Percentiles rank a stretch among this genome's conserved stretches.
These are phyloP conservation scores for Gymnoscelis rufifasciata DNA, from an alignment of 2,888 invertebrate species.

Conservation along the genomic window DNA sequence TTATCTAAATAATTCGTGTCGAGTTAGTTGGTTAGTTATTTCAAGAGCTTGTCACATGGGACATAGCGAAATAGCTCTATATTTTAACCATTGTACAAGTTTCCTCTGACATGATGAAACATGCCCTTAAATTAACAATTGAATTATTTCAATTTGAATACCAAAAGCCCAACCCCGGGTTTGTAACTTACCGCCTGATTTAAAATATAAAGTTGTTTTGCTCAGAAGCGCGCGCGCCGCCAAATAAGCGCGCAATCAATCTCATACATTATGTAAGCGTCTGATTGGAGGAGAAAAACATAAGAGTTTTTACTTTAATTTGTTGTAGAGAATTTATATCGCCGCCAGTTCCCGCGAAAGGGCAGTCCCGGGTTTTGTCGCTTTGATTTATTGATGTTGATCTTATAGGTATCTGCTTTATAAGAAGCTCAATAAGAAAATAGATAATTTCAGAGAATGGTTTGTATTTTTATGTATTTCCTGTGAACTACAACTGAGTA, in stretches of 20 bases:
- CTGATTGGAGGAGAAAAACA: slow-evolving; percentile 13
- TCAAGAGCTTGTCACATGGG: too few species aligned
- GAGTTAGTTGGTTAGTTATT: too few species aligned
- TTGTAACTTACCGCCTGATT: background rate
- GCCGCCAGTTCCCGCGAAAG: background rate
- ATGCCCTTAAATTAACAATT: too few species aligned
- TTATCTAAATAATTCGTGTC: too few species aligned
- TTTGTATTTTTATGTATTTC: too few species aligned
- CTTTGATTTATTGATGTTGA: background rate
- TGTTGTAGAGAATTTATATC: slow-evolving; percentile 8
- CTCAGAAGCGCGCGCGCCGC: slow-evolving; percentile 9
- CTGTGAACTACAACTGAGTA: too few species aligned
- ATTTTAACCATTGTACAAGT: too few species aligned
- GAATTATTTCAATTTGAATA: background rate
- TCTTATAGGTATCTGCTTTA: too few species aligned
- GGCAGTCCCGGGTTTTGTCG: background rate
- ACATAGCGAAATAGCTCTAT: too few species aligned
- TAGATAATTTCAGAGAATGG: too few species aligned
- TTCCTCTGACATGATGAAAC: too few species aligned
- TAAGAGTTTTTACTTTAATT: slow-evolving; percentile 15
- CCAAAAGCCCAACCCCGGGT: background rate
- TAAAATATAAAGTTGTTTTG: background rate
- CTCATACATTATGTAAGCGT: slow-evolving; percentile 7
- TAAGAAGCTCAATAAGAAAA: too few species aligned
- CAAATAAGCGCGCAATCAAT: slow-evolving; percentile 16